These are phyloP conservation scores for Pristionchus mayeri DNA, from an alignment of 2,888 invertebrate species.

Conservation along the genomic window DNA sequence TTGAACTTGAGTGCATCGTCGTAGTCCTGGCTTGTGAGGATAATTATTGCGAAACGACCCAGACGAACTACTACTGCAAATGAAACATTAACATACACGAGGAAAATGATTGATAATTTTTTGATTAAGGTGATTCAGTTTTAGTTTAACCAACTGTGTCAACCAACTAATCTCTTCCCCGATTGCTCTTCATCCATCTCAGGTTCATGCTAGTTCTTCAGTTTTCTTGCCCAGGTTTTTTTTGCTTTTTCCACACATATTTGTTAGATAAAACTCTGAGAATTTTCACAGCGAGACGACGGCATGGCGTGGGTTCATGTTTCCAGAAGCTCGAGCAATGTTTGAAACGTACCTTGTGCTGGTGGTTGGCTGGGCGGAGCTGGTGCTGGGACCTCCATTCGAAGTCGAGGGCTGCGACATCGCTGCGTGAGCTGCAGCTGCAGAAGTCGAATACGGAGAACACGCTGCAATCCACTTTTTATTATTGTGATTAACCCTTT, in stretches of 20 bases:
- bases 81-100: not conserved
- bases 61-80: slow-evolving; percentile 28
- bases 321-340: no score
- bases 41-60: slow-evolving; percentile 67
- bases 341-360: slow-evolving; percentile 16
- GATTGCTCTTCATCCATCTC: no score
- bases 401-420: slow-evolving; percentile 64
- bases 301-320: no score
- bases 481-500: not conserved
- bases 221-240: not conserved
- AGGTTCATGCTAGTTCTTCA: not conserved
- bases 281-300: no score
- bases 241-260: not conserved
- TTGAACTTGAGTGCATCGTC: slow-evolving; percentile 74
- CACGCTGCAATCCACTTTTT: slow-evolving; percentile 43
- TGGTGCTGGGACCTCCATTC: slow-evolving; percentile 56
- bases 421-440: slow-evolving; percentile 62
- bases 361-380: not conserved
- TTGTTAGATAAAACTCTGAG: not conserved
- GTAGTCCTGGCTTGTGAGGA: slow-evolving; percentile 70
- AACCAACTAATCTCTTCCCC: no score
- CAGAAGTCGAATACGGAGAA: slow-evolving; percentile 61
- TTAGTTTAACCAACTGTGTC: no score
- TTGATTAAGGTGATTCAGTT: no score
- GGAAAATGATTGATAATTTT: not conserved